phyloP scores from a whole-genome alignment of 2,797 vertebrate species.

The Taeniopygia guttata region DNA sequence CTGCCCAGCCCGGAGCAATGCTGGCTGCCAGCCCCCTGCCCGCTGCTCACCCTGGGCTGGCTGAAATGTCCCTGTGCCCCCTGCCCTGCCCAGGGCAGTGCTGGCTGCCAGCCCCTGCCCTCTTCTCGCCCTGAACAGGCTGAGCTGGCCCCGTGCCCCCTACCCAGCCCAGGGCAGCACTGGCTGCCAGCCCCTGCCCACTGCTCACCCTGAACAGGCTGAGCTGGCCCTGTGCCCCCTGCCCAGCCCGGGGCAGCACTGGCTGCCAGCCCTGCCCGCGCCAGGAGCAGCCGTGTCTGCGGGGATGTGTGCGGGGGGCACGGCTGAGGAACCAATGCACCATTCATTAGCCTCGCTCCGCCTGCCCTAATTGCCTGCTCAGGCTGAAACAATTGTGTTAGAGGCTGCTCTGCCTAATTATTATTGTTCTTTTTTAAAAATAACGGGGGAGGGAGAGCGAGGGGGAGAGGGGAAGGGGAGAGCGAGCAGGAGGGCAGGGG shows the following conservation, averaged over 20 bases:
- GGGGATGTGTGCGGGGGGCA: neutral
- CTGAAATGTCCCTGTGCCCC: too few relatives aligned
- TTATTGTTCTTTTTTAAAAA: slow-evolving; percentile 71
- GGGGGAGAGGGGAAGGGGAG: neutral
- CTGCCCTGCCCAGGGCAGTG: neutral
- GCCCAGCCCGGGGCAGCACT: neutral
- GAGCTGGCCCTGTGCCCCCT: neutral
- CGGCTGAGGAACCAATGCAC: neutral
- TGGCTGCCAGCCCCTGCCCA: neutral
- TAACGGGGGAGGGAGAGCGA: slow-evolving; percentile 5
- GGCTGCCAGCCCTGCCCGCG: neutral
- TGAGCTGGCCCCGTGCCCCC: too few relatives aligned
- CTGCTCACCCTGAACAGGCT: neutral
- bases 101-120: too few relatives aligned
- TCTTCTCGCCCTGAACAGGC: too few relatives aligned
- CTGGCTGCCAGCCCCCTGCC: neutral
- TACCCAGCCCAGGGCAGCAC: neutral
- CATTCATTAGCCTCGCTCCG: slow-evolving; percentile 64
- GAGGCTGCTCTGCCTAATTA: slow-evolving; percentile 80
- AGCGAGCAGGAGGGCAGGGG: neutral
- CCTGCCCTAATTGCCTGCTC: slow-evolving; percentile 78
- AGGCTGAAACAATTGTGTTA: slow-evolving; percentile 79
- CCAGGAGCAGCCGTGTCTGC: neutral
- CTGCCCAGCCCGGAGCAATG: neutral
- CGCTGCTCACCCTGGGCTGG: too few relatives aligned